Conservation (phyloP, 2,797 vertebrate species). For the Gymnothorax reevesii region DNA sequence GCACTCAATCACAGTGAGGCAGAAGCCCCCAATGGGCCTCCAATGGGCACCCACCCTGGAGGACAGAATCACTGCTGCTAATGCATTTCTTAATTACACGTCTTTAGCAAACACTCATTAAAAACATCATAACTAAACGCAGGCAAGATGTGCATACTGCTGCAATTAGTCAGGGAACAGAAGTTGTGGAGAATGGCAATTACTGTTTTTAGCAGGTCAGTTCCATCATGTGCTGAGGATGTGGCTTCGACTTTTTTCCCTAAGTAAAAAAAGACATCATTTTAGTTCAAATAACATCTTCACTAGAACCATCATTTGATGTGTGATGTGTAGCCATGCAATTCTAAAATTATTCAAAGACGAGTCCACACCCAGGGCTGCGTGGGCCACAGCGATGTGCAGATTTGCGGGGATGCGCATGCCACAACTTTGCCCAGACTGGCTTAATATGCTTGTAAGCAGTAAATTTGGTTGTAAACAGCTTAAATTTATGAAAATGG, state of each 20-base stretch:
- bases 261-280: not conserved
- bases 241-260: not conserved
- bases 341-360: not conserved
- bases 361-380: too few species aligned
- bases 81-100: conserved; percentile 89
- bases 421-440: too few species aligned
- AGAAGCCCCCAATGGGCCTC: conserved; percentile 83
- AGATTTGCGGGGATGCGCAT: too few species aligned
- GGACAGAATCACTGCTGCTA: conserved; percentile 78
- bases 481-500: too few species aligned
- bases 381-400: too few species aligned
- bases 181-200: conserved; percentile 6
- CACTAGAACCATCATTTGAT: not conserved
- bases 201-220: not conserved
- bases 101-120: conserved; percentile 82
- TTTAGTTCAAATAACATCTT: not conserved
- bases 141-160: conserved; percentile 53
- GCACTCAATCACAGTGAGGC: conserved; percentile 91
- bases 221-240: not conserved
- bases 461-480: too few species aligned
- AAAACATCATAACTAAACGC: conserved; percentile 63
- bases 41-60: conserved; percentile 74
- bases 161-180: conserved; percentile 5
- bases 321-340: not conserved
- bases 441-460: too few species aligned